Conservation (phyloP, 2,888 invertebrate species). For the Nymphalis polychloros region DNA sequence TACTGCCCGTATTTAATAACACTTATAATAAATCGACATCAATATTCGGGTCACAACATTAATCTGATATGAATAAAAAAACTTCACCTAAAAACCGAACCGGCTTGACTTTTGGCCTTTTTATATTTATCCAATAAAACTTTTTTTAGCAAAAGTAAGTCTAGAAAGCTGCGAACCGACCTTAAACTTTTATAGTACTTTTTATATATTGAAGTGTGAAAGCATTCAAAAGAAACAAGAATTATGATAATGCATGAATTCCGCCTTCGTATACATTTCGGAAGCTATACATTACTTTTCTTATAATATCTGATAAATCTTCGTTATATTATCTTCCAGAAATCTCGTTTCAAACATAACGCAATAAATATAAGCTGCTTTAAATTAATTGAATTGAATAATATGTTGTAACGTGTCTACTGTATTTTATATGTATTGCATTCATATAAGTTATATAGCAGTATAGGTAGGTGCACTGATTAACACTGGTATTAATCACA, state of each 20-base stretch:
- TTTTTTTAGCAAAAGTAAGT: not conserved
- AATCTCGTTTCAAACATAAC: too few species aligned
- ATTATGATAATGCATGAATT: not conserved
- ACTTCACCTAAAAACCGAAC: not conserved
- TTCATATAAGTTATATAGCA: too few species aligned
- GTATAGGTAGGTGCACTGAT: too few species aligned
- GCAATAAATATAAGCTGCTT: too few species aligned
- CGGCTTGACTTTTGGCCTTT: not conserved
- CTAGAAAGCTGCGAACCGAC: conserved; percentile 1
- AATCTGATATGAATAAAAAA: not conserved
- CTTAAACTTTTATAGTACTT: not conserved
- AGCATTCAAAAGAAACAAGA: not conserved
- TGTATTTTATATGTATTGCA: too few species aligned
- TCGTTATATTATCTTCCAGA: too few species aligned
- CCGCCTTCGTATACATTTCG: too few species aligned
- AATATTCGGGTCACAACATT: conserved; percentile 2
- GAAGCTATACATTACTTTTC: too few species aligned
- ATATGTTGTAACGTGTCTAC: too few species aligned
- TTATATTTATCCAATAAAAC: not conserved
- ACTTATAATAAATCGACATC: not conserved
- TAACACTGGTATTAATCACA: too few species aligned
- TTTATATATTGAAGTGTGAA: not conserved
- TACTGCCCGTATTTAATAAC: not conserved
- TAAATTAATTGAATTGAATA: too few species aligned
- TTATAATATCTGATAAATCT: too few species aligned